Evolutionary conservation across 2,888 invertebrate species (phyloP).

Genomic region (Balanococcus diminutus): DNA sequence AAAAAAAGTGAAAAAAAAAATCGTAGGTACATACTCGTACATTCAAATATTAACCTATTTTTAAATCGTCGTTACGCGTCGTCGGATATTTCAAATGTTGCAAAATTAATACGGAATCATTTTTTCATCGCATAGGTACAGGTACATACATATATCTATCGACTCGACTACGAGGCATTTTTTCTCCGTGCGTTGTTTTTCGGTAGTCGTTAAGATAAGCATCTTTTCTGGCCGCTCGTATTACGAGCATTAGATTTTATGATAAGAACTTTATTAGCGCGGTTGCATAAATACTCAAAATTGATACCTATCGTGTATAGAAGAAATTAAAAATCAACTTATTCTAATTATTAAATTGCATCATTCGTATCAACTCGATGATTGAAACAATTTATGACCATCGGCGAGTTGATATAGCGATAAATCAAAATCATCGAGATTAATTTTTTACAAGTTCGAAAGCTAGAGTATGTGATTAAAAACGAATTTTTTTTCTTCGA

Average conservation of each 20-base stretch:
- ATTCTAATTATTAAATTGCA: not conserved
- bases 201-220: not conserved
- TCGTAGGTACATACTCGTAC: not conserved
- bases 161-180: not conserved
- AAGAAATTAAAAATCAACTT: conserved; percentile 7
- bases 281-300: conserved; percentile 13
- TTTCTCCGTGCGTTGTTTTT: not conserved
- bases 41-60: conserved; percentile 35
- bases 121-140: not conserved
- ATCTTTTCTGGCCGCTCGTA: not conserved
- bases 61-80: not conserved
- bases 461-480: not conserved
- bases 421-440: not conserved
- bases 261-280: not conserved
- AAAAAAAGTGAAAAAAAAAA: not conserved
- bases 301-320: not conserved
- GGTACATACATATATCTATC: not conserved
- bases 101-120: not conserved
- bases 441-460: not conserved
- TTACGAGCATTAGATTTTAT: conserved; percentile 1
- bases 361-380: conserved; percentile 1
- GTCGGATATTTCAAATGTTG: not conserved
- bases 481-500: not conserved
- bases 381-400: not conserved
- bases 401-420: not conserved